These are phyloP conservation scores for Cladopsammia gracilis DNA, from an alignment of 64 coral and sea anemone genomes.

Conservation along the genomic window DNA sequence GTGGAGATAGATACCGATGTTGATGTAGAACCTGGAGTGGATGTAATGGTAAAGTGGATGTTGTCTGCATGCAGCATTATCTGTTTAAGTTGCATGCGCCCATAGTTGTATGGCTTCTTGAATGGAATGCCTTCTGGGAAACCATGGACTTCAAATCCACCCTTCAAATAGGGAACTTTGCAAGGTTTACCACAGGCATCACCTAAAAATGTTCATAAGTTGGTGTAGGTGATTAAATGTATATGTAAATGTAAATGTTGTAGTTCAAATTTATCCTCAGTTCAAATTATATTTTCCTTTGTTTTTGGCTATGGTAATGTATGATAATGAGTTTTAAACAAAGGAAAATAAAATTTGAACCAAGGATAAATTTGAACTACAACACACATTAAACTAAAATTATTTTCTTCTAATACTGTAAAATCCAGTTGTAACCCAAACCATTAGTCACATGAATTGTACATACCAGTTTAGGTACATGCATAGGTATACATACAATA, in stretches of 20 bases:
- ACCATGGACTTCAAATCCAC: slow-evolving; percentile 37
- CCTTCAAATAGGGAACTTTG: slow-evolving; percentile 37
- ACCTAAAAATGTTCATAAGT: background rate
- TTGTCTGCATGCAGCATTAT: slow-evolving; percentile 33
- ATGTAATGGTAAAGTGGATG: slow-evolving; percentile 30
- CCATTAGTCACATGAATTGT: background rate
- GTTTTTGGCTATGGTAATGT: too few species aligned
- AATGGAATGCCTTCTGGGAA: slow-evolving; percentile 39
- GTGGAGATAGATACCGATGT: background rate
- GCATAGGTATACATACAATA: background rate
- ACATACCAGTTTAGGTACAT: background rate
- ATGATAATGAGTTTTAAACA: too few species aligned
- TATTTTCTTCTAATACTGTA: background rate
- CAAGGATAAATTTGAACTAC: too few species aligned
- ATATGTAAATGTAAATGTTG: background rate
- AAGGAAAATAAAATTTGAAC: too few species aligned
- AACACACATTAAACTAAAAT: slow-evolving; percentile 1
- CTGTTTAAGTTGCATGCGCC: background rate
- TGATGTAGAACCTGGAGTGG: background rate
- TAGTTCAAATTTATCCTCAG: too few species aligned
- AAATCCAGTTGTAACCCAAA: background rate
- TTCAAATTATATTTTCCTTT: too few species aligned
- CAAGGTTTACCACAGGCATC: slow-evolving; percentile 19
- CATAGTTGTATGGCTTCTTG: slow-evolving; percentile 60
- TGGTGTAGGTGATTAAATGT: background rate